Conservation (phyloP, 2,888 invertebrate genomes). For the Rapana venosa region DNA sequence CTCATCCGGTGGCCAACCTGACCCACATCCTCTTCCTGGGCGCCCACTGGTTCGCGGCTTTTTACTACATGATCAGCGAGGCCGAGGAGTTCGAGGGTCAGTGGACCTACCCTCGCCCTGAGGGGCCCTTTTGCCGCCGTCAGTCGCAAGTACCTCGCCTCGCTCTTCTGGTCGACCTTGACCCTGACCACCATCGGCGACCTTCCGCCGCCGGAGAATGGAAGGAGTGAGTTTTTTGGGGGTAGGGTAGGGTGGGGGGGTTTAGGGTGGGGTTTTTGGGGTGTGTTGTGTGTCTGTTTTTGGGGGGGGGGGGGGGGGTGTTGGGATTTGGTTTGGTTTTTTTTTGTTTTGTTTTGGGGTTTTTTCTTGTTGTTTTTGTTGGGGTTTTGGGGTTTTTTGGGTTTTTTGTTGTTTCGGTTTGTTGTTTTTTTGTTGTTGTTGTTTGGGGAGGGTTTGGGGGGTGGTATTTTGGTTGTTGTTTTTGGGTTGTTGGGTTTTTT, state of each 20-base stretch:
- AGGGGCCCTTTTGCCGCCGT: conserved; percentile 87
- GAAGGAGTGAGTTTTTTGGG: conserved; percentile 90
- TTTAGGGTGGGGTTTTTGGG: neutral
- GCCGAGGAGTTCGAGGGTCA: conserved; percentile 80
- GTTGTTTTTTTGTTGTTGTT: neutral
- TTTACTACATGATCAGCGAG: conserved; percentile 95
- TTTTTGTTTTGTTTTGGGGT: neutral
- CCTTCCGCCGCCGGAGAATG: conserved; percentile 95
- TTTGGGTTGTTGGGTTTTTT: neutral
- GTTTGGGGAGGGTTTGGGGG: no score
- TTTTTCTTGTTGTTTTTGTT: neutral
- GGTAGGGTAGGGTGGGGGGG: neutral
- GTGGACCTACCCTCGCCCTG: conserved; percentile 82
- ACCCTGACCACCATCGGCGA: conserved; percentile 97
- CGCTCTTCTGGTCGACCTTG: conserved; percentile 96
- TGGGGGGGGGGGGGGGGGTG: neutral
- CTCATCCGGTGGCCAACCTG: conserved; percentile 96
- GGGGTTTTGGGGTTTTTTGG: neutral
- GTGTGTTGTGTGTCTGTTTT: neutral
- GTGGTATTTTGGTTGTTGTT: neutral
- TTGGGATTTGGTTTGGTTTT: neutral
- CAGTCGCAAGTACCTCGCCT: conserved; percentile 94
- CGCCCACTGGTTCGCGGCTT: conserved; percentile 98
- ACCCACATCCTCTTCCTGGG: conserved; percentile 95
- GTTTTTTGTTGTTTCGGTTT: neutral